Base-by-base conservation (phyloP, 2,888 invertebrate genomes). In the Pterobdella sp. region DNA sequence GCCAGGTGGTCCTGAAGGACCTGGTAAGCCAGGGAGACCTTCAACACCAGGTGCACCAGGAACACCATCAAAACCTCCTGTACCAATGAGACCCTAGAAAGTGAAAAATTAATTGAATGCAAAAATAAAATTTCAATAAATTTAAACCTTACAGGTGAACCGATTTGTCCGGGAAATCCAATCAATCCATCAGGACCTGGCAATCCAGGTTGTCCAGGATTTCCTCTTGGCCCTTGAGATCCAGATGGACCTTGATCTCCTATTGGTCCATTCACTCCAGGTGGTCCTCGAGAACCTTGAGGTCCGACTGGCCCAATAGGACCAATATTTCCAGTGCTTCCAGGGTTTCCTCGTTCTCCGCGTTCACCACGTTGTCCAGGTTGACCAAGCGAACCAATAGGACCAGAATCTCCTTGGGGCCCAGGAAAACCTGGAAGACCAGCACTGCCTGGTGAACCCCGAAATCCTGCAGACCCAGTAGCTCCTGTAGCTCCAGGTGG, bases 1-100 rank as follows among this genome's bases (percentile, higher is more conserved):
- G 29, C 81, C 81, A 64, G 67, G 22, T 26, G 68, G 37, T 32
- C 74, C 74, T 35, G 74, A 63, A 34, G 35, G n/a, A n/a, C 74
- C 74, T n/a, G 68, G n/a, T 36, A 34, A 63, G n/a, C 72, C 74
- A n/a, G 74, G 29, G 29, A 68, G 35, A 14, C 75, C 75, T 26
- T 32, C 64, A 29, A 64, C 60, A 31, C 75, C 75, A 2, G 72
- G 22, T 34, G 65, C 26, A 31, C 75, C 74, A 26, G 72, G 34
- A 66, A 31, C 10, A 67, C 72, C 72, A 3, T 66, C 31, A 35
- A 49, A 18, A 10, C 72, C 72, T 26, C 29, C 34, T n/a, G 31
- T 18, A 26, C 60, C 60, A 18, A 56, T 22, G n/a, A 26, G 60
- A 56, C 60, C 60, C 60, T 56, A 26, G 3, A 56, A 26, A 56